phyloP scores from a whole-genome alignment of 2,797 vertebrate genomes.

The Enteromius argenteus region DNA sequence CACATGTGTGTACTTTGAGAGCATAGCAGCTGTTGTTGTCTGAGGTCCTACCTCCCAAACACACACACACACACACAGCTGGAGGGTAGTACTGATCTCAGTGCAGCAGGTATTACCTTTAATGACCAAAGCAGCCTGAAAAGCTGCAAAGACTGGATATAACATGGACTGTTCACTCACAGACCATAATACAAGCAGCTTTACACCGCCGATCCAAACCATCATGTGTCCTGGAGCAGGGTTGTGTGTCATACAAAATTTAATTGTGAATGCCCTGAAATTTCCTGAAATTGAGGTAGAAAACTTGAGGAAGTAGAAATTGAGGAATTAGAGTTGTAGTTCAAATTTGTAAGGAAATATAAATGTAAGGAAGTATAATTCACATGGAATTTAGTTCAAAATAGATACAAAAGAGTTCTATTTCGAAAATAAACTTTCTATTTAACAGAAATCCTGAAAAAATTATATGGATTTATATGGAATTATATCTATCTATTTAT shows the following conservation, averaged over 20 bases:
- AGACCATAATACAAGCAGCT: slow-evolving; percentile 69
- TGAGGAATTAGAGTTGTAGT: neutral
- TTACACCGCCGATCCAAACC: slow-evolving; percentile 70
- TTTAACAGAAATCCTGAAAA: neutral
- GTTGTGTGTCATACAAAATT: neutral
- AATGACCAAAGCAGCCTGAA: slow-evolving; percentile 82
- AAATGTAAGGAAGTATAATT: neutral
- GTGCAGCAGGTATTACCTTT: slow-evolving; percentile 75
- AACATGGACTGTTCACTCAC: slow-evolving; percentile 68
- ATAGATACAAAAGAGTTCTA: neutral
- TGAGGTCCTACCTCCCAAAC: slow-evolving; percentile 38
- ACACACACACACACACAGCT: slow-evolving; percentile 47
- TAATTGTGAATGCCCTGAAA: neutral
- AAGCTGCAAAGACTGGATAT: slow-evolving; percentile 74
- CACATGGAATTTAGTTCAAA: neutral
- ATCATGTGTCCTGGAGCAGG: slow-evolving; percentile 64
- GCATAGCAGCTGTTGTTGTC: slow-evolving; percentile 62
- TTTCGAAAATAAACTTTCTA: neutral
- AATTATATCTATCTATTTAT: neutral
- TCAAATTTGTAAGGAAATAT: neutral
- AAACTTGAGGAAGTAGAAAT: neutral
- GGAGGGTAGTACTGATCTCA: slow-evolving; percentile 38
- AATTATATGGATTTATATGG: neutral
- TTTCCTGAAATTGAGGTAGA: neutral
- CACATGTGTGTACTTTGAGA: slow-evolving; percentile 22